Conservation (phyloP, 2,888 invertebrate genomes). For the Nymphalis c-album region DNA sequence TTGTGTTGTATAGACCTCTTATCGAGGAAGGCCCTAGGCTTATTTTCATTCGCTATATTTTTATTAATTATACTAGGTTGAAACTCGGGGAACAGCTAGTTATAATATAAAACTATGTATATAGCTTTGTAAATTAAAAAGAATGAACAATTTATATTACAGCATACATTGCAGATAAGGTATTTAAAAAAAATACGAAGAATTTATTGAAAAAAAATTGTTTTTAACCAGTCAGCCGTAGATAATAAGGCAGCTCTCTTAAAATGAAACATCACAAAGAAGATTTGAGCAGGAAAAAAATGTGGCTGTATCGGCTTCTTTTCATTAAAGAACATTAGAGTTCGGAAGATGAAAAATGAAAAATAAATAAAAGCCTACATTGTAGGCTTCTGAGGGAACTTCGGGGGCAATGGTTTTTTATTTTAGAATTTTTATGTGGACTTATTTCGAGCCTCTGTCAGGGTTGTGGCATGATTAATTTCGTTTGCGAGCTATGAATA, state of each 20-base stretch:
- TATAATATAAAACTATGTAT: too few species aligned
- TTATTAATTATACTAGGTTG: too few species aligned
- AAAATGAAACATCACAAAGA: constrained; percentile 55
- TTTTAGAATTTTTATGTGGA: constrained; percentile 32
- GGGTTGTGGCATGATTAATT: constrained; percentile 21
- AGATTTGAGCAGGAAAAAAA: constrained; percentile 43
- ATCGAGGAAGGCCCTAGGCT: too few species aligned
- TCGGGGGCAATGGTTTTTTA: constrained; percentile 42
- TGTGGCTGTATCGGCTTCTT: constrained; percentile 63
- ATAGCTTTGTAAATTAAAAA: too few species aligned
- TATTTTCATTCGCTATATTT: too few species aligned
- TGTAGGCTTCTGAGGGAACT: constrained; percentile 53
- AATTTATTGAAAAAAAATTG: constrained; percentile 6
- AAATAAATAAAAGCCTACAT: constrained; percentile 63
- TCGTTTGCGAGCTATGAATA: neutral
- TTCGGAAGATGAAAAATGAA: constrained; percentile 67
- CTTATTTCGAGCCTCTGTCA: constrained; percentile 21
- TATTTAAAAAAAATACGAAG: neutral
- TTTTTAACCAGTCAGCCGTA: constrained; percentile 46
- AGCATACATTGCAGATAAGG: too few species aligned
- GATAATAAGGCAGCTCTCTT: constrained; percentile 57
- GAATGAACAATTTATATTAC: too few species aligned
- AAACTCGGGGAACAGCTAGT: too few species aligned
- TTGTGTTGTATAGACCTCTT: too few species aligned
- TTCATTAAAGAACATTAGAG: constrained; percentile 78